Base-by-base conservation (phyloP, 2,888 invertebrate species). In the Netelia inedita region DNA sequence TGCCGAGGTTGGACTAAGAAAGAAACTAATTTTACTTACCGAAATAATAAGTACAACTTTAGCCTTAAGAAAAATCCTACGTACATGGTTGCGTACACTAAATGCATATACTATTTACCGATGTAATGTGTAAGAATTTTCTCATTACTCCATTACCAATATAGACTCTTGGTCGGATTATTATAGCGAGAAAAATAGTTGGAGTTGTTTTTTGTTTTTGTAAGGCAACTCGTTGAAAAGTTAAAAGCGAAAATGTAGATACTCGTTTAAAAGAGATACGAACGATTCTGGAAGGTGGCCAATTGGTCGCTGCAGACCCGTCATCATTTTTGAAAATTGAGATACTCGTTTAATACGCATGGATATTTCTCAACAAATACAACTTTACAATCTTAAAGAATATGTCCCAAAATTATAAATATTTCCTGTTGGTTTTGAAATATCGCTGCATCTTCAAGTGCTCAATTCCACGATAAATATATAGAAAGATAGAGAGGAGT, bases 401-500 rank as follows among this genome's bases (percentile, higher is more conserved):
- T n/a, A 41, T n/a, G 16, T 46, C 11, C 41, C 19, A 11, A 23
- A 23, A 14, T 2, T 23, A 23, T 23, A 23, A 23, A 23, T 1
- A 23, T 23, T 23, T 23, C 23, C 1, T 23, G 2, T 23, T 23
- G 23, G 23, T 23, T 2, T 23, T 23, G 23, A 2, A 23, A 2
- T 23, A 14, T 23, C 1, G 2, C 43, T 21, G 53, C 43, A 57
- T 43, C 10, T 57, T 28, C 28, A 55, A 63, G 55, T 71, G 71
- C 53, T 57, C 35, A 55, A 43, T 57, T 66, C 46, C 55, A 66
- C 57, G 46, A 65, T n/a, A 55, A 63, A 41, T 9, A 65, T 16
- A 41, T 5, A 55, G 55, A 82, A 85, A 79, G 87, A 83, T 82
- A 75, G 66, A 89, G 81, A 91, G 89, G 91, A 91, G 83, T 85